These are phyloP conservation scores for Gallinago solitaria DNA, from an alignment of 2,797 vertebrate species.

Conservation along the genomic window DNA sequence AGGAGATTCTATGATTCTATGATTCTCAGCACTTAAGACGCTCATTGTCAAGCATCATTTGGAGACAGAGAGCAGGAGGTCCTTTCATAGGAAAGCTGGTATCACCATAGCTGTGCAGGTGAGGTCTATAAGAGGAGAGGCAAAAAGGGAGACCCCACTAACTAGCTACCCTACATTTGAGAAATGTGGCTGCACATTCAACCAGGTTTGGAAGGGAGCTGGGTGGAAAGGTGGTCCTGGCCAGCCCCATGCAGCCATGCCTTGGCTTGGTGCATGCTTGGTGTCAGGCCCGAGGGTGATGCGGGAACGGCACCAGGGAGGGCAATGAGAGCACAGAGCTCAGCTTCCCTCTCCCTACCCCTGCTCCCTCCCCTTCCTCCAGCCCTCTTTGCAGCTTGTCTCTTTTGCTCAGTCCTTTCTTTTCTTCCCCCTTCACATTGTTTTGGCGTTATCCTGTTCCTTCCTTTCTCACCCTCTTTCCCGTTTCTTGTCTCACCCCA, in stretches of 20 bases:
- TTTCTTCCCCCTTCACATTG: neutral
- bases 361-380: neutral
- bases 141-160: neutral
- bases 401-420: neutral
- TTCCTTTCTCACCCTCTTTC: neutral
- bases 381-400: neutral
- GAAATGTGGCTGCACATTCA: rapidly evolving
- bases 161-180: neutral
- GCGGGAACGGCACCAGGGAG: neutral
- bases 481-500: neutral
- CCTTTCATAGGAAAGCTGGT: neutral
- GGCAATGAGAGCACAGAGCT: neutral
- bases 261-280: neutral
- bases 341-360: slow-evolving; percentile 5
- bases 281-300: neutral
- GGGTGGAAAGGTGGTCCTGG: neutral
- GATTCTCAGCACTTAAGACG: neutral
- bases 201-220: neutral
- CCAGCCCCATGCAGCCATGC: rapidly evolving
- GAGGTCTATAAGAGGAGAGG: neutral
- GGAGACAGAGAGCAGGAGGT: neutral
- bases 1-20: too few relatives aligned
- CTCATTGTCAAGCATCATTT: neutral
- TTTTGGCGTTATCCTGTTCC: neutral
- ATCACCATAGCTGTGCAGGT: rapidly evolving